Base-by-base conservation (phyloP, 2,888 invertebrate genomes). In the Rhopalosiphum nymphaeae region DNA sequence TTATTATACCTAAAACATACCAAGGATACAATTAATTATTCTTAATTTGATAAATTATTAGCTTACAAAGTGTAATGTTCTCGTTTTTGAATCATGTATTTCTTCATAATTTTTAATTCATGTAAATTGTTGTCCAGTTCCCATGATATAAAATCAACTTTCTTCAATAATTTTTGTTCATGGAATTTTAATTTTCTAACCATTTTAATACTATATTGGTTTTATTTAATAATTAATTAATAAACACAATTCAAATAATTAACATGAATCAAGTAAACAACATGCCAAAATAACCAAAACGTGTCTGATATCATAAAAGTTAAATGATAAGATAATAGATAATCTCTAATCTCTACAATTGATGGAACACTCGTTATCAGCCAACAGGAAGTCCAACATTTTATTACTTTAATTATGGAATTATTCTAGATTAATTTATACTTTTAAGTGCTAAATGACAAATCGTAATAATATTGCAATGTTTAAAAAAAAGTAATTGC, bases 101-200 rank as follows among this genome's bases (percentile, higher is more conserved):
- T 98, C 96, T 97, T 98, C 96, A 99, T 97, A 53, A 99, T 97
- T 96, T 98, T 98, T 11, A 98, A 97, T 96, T 99, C 99, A 95
- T 98, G 98, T 87, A 99, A 96, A 96, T 98, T 99, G 96, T 99
- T 99, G 95, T 99, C 99, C 0, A 98, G 97, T 96, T 99, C 97
- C 99, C 99, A 99, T 94, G 98, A 98, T 96, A 99, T 98, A 95
- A 99, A 99, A 96, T 99, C 99, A 49, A 99, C 99, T 96, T 99
- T 99, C 96, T 99, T 99, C 10, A 99, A 96, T 95, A 99, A 96
- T 96, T 99, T 99, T 95, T 99, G 97, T 96, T 99, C 99, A 96
- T 99, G 99, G 96, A 97, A 99, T 96, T 99, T 99, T 87, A 99
- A 96, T 97, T 99, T 99, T 95, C 99, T 97, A 49, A 99, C 98